These are phyloP conservation scores for Pseudoatta argentina DNA, from an alignment of 1,140 invertebrate genomes.

Conservation along the genomic window DNA sequence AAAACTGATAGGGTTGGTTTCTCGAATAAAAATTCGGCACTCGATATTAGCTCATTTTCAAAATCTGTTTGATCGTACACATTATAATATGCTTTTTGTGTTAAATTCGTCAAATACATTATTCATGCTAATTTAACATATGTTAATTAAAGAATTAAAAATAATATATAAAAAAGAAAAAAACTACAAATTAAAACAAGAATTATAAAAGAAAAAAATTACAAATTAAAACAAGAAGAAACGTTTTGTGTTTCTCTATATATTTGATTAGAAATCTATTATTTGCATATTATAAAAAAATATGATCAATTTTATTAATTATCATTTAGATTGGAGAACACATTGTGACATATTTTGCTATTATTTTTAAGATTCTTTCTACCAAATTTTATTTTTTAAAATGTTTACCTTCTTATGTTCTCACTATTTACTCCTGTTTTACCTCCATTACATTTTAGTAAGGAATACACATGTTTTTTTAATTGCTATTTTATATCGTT, in stretches of 20 bases:
- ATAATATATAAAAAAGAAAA: background rate
- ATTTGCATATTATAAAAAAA: background rate
- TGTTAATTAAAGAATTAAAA: background rate
- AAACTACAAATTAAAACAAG: background rate
- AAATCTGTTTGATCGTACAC: background rate
- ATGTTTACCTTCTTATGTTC: background rate
- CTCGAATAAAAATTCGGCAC: background rate
- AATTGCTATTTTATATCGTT: background rate
- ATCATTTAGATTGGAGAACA: background rate
- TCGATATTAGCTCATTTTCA: background rate
- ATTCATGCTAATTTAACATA: background rate
- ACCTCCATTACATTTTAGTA: background rate
- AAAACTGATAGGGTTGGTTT: background rate
- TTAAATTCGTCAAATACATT: background rate
- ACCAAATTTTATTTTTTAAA: background rate
- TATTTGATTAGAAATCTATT: constrained; percentile 1
- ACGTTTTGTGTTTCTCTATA: background rate
- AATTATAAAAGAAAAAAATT: background rate
- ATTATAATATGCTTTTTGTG: background rate
- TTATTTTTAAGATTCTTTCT: background rate
- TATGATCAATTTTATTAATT: background rate
- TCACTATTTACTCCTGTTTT: background rate
- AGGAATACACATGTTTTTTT: background rate
- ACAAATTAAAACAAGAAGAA: background rate
- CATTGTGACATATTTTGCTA: background rate